Base-by-base conservation (phyloP, 2,113 vertebrate species). In the Plestiodon gilberti region DNA sequence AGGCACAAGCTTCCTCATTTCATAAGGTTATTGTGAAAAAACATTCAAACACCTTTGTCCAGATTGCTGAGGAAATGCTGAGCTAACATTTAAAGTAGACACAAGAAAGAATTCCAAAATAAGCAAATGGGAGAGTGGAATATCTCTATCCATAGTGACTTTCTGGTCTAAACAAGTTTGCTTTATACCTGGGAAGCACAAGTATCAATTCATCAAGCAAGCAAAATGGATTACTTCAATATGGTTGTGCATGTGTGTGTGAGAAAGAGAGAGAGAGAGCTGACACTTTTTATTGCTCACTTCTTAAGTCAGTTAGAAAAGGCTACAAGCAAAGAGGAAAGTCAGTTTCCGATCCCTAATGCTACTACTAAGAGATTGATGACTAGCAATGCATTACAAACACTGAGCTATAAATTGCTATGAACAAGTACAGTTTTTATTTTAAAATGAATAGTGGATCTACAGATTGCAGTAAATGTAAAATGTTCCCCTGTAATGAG, bases 401-500 rank as follows among this genome's bases (percentile, higher is more conserved):
- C 89, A 86, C 76, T 73, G 69, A 90, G 76, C 25, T 70, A 76
- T 80, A 0, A 0, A 69, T 4, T 43, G 57, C 61, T 86, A 65
- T 75, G 78, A 84, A 86, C 40, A 82, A 48, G 6, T 61, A 64
- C 52, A 35, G 80, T 59, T 67, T 81, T 64, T 65, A 59, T 33
- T 78, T 73, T 6, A 9, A 87, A 55, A 23, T 55, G 20, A 1
- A 48, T 48, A 48, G 43, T 30, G 33, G 57, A 85, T 86, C 77
- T 82, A 77, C 33, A 77, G 75, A 57, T 59, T 0, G 2, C 23
- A 69, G 55, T 78, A 70, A 0, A 1, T 30, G 88, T 81, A 5
- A 86, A 86, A 71, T n/a, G 43, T 76, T 90, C 90, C 89, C 91
- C 88, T 79, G 52, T 59, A 90, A 90, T 65, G 92, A 91, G 94